These are phyloP conservation scores for Eutolmus rufibarbis DNA, from an alignment of 2,888 invertebrate genomes.

Conservation along the genomic window DNA sequence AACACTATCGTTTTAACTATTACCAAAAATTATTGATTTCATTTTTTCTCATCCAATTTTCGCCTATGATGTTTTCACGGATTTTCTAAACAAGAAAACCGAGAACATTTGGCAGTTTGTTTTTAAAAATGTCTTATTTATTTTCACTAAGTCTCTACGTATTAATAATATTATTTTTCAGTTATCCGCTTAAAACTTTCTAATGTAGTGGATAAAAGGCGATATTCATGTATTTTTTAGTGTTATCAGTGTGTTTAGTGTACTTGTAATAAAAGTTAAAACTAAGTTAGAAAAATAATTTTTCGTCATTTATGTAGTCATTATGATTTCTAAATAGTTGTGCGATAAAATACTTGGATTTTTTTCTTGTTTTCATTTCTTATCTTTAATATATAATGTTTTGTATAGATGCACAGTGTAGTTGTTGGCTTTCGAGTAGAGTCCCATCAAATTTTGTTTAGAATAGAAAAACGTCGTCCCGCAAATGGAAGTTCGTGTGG, in stretches of 20 bases:
- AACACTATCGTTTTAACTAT: neutral
- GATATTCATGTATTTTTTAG: conserved; percentile 18
- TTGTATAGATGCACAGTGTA: neutral
- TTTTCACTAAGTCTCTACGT: neutral
- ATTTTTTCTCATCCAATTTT: neutral
- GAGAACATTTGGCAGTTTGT: conserved; percentile 26
- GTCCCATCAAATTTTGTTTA: neutral
- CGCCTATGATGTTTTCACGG: neutral
- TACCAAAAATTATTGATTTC: neutral
- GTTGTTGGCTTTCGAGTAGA: neutral
- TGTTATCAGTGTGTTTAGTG: conserved; percentile 20
- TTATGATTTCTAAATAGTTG: conserved; percentile 24
- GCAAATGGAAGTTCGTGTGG: neutral
- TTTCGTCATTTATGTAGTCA: conserved; percentile 14
- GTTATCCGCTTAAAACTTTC: neutral
- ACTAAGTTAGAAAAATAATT: conserved; percentile 36
- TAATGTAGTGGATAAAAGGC: conserved; percentile 13
- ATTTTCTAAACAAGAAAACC: neutral
- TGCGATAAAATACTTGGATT: conserved; percentile 39
- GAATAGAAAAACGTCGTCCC: neutral
- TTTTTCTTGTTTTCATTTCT: neutral
- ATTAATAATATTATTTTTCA: neutral
- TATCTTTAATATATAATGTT: neutral
- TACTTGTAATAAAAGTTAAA: conserved; percentile 28
- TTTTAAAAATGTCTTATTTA: conserved; percentile 16